Conservation (phyloP, 2,113 vertebrate species). For the Pagrus major region DNA sequence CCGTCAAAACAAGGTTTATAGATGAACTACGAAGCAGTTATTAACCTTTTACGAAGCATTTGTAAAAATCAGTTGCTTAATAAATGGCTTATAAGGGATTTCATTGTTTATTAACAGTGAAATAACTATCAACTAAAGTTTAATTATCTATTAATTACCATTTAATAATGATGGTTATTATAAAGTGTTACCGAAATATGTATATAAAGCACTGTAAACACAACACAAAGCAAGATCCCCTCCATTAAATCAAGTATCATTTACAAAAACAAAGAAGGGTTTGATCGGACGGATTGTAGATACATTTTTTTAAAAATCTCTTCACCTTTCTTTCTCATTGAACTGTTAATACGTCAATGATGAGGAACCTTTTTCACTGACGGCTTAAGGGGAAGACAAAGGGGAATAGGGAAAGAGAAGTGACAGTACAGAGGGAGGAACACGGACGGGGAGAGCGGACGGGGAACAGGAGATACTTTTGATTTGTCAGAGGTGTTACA, state of each 20-base stretch:
- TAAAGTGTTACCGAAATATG: no score
- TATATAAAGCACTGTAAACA: slow-evolving; percentile 25
- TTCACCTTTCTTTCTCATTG: neutral
- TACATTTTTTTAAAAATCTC: neutral
- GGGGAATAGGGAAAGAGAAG: neutral
- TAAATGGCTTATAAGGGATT: no score
- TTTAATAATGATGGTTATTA: no score
- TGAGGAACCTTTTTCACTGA: slow-evolving; percentile 14
- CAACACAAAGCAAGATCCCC: slow-evolving; percentile 18
- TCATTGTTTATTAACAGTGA: no score
- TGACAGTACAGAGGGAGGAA: neutral
- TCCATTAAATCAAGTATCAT: slow-evolving; percentile 13
- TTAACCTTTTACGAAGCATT: no score
- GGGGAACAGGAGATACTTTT: neutral
- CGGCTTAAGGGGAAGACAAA: slow-evolving; percentile 7
- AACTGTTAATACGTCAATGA: neutral
- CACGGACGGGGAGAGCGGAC: neutral
- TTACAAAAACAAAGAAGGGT: slow-evolving; percentile 8
- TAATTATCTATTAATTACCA: no score
- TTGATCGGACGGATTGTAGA: slow-evolving; percentile 37
- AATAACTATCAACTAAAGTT: no score
- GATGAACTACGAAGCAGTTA: no score
- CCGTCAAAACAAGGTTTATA: no score
- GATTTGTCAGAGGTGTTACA: slow-evolving; percentile 6
- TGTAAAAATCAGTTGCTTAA: no score